A percentile compares a stretch with the other conserved stretches of the same genome.
Evolutionary conservation across 2,113 vertebrate species (phyloP).

Genomic region (Odocoileus hemionus): DNA sequence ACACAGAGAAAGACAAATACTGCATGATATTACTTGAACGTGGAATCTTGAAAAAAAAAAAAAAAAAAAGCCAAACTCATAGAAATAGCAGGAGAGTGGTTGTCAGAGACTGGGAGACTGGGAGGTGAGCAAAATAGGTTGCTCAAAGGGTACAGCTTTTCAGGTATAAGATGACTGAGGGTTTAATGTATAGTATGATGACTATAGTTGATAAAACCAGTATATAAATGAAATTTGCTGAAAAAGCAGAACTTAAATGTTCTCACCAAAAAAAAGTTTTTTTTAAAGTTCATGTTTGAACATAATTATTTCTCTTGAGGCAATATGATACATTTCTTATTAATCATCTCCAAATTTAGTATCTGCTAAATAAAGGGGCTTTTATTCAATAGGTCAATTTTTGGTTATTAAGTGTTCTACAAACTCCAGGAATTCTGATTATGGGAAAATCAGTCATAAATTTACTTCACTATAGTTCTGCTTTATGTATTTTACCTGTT

Average conservation of each 20-base stretch:
- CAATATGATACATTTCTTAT: not conserved
- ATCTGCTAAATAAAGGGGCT: slow-evolving; percentile 3
- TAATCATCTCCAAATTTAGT: not conserved
- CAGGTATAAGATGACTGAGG: not conserved
- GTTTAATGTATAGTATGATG: not conserved
- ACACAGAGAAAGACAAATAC: not conserved
- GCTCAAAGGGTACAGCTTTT: not conserved
- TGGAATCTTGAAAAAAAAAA: not conserved
- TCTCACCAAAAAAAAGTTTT: not conserved
- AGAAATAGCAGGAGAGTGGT: not conserved
- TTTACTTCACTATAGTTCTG: not conserved
- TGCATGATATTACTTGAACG: not conserved
- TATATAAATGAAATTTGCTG: not conserved
- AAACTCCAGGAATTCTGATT: not conserved
- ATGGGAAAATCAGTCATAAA: not conserved
- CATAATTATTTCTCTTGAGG: not conserved
- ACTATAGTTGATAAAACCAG: not conserved
- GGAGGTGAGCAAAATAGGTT: not conserved
- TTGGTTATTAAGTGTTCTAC: not conserved
- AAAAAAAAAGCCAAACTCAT: not conserved
- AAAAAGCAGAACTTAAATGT: not conserved
- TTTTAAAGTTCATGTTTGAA: not conserved
- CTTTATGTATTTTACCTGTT: not conserved
- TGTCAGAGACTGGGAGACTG: not conserved
- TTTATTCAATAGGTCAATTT: slow-evolving; percentile 9